Conservation (phyloP, 2,888 invertebrate genomes). For the Sarcophaga rosellei region DNA sequence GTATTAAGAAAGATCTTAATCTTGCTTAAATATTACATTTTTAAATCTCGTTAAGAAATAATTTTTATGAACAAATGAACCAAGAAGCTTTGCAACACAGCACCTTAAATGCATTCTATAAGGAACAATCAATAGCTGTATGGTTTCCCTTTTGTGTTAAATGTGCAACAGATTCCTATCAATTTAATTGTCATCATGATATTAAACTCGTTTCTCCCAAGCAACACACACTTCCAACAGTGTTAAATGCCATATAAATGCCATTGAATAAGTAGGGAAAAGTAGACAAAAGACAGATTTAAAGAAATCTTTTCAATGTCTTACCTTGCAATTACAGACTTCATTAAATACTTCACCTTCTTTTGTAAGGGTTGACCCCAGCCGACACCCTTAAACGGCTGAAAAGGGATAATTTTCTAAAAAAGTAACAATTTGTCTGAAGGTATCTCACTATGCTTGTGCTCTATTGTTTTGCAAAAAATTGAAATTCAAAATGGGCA, state of each 20-base stretch:
- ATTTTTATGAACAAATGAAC: too few relatives aligned
- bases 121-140: too few relatives aligned
- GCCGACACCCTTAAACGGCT: conserved; percentile 27
- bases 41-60: too few relatives aligned
- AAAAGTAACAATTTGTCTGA: background rate
- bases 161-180: conserved; percentile 50
- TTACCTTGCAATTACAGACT: conserved; percentile 14
- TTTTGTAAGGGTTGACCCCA: background rate
- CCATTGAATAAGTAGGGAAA: background rate
- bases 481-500: background rate
- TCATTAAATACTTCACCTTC: conserved; percentile 34
- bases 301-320: conserved; percentile 20
- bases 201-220: background rate
- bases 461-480: background rate
- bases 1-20: too few relatives aligned
- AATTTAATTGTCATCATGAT: conserved; percentile 44
- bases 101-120: too few relatives aligned
- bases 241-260: conserved; percentile 51
- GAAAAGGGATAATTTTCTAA: background rate
- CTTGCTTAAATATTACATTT: too few relatives aligned
- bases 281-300: background rate
- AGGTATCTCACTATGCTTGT: background rate
- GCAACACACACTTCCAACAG: conserved; percentile 14
- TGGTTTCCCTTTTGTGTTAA: too few relatives aligned
- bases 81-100: too few relatives aligned